These are phyloP conservation scores for Trissolcus basalis DNA, from an alignment of 1,140 invertebrate species.

Conservation along the genomic window DNA sequence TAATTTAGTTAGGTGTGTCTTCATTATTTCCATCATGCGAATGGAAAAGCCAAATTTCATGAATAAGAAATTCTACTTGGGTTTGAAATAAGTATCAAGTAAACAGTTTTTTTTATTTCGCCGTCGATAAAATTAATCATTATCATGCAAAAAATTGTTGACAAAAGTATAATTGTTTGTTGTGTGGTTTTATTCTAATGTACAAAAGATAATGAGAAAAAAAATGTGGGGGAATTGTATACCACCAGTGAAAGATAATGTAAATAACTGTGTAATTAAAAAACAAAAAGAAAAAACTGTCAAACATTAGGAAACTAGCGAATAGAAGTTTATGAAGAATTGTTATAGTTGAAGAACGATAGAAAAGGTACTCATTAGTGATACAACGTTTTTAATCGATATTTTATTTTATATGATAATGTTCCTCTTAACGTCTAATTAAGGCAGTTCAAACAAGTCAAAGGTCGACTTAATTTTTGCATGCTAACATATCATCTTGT, in stretches of 20 bases:
- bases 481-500: slow-evolving; percentile 42
- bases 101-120: no score
- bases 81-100: no score
- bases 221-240: slow-evolving; percentile 16
- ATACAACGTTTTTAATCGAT: slow-evolving; percentile 29
- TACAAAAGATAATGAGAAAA: background rate
- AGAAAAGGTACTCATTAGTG: slow-evolving; percentile 3
- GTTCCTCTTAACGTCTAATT: slow-evolving; percentile 25
- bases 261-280: slow-evolving; percentile 38
- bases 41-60: no score
- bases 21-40: no score
- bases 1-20: no score
- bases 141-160: no score
- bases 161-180: slow-evolving; percentile 2
- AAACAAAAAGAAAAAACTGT: background rate
- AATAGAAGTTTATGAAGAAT: slow-evolving; percentile 36
- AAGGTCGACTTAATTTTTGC: slow-evolving; percentile 7
- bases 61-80: no score
- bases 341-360: slow-evolving; percentile 17
- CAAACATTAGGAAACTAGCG: slow-evolving; percentile 2
- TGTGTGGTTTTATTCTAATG: slow-evolving; percentile 14
- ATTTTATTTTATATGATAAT: slow-evolving; percentile 45
- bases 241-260: slow-evolving; percentile 23
- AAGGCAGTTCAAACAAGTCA: slow-evolving; percentile 44
- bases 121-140: no score